A percentile compares a stretch with the other conserved stretches of the same genome.
These are phyloP conservation scores for Rhagoletis zephyria DNA, from an alignment of 1,140 invertebrate species.

Conservation along the genomic window DNA sequence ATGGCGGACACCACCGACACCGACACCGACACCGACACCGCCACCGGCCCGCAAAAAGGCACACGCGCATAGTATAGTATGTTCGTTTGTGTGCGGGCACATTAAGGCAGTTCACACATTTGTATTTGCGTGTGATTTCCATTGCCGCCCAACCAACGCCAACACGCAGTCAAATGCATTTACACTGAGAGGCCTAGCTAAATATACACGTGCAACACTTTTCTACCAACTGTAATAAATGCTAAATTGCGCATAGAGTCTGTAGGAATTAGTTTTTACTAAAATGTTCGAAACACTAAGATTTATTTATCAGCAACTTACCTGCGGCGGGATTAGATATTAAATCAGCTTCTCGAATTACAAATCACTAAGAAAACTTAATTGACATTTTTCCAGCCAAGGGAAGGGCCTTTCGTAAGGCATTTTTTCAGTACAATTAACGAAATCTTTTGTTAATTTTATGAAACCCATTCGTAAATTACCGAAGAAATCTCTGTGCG, in stretches of 20 bases:
- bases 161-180: neutral
- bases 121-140: conserved; percentile 33
- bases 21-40: neutral
- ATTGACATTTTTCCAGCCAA: too few species aligned
- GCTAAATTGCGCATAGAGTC: neutral
- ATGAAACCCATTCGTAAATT: too few species aligned
- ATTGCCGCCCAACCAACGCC: neutral
- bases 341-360: too few species aligned
- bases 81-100: neutral
- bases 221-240: too few species aligned
- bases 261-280: neutral
- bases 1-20: neutral
- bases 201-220: neutral
- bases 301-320: too few species aligned
- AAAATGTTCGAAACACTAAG: too few species aligned
- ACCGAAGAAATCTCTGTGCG: too few species aligned
- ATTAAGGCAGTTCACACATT: conserved; percentile 21
- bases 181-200: neutral
- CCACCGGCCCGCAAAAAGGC: neutral
- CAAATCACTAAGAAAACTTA: too few species aligned
- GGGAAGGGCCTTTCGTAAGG: too few species aligned
- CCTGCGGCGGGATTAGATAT: too few species aligned
- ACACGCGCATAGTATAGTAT: neutral
- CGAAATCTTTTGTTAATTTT: too few species aligned
- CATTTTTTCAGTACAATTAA: too few species aligned